A percentile compares a stretch with the other conserved stretches of the same genome.
These are phyloP conservation scores for Paramacrobiotus metropolitanus DNA, from an alignment of 1,140 invertebrate species.

Conservation along the genomic window DNA sequence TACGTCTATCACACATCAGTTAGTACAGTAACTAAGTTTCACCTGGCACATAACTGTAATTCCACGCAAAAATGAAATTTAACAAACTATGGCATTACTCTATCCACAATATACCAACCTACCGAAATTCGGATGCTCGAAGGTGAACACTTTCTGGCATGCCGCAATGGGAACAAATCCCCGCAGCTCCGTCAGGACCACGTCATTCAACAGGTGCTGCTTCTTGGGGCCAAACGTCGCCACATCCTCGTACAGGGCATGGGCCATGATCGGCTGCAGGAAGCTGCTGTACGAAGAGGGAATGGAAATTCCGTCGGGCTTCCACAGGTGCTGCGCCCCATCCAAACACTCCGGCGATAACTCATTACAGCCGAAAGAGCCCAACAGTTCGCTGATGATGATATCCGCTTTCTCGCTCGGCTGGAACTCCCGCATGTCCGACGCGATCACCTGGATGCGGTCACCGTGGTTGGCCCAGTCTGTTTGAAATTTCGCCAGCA, in stretches of 20 bases:
- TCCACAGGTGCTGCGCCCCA: constrained; percentile 66
- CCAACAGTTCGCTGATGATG: constrained; percentile 79
- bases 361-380: constrained; percentile 97
- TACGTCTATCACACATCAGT: no score
- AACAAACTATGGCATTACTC: no score
- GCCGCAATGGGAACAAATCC: constrained; percentile 60
- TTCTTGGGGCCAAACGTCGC: neutral
- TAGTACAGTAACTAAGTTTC: no score
- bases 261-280: constrained; percentile 56
- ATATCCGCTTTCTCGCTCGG: constrained; percentile 62
- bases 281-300: constrained; percentile 72
- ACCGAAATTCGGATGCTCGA: constrained; percentile 56
- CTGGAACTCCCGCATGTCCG: constrained; percentile 76
- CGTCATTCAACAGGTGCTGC: neutral
- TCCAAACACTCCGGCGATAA: constrained; percentile 93
- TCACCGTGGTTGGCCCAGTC: constrained; percentile 8
- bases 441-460: constrained; percentile 34
- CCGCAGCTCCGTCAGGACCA: constrained; percentile 50
- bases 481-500: constrained; percentile 9
- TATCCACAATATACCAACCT: no score
- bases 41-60: no score
- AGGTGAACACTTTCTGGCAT: constrained; percentile 57
- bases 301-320: constrained; percentile 66
- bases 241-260: constrained; percentile 39
- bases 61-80: no score